Evolutionary conservation across 2,888 invertebrate genomes (phyloP).

Genomic region (Heliconius charithonia): DNA sequence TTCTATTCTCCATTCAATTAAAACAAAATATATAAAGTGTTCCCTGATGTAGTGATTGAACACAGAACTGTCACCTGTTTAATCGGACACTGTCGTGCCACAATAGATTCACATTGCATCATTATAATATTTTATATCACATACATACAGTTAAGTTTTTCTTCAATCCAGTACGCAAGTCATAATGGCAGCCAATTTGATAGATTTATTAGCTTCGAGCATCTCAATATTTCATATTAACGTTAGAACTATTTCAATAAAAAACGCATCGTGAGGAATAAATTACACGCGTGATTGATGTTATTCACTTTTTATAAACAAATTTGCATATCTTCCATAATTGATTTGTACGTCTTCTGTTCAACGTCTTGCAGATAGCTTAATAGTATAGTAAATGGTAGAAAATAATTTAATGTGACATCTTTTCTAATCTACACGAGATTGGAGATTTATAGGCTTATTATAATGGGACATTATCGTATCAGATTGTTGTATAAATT

Average conservation of each 20-base stretch:
- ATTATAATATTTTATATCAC: not conserved
- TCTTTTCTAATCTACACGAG: slow-evolving; percentile 12
- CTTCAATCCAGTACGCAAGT: not conserved
- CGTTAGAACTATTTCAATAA: not conserved
- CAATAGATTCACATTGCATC: not conserved
- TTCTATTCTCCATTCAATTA: no score
- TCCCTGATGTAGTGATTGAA: not conserved
- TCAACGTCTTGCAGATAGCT: not conserved
- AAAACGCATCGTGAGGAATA: not conserved
- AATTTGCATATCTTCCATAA: slow-evolving; percentile 28
- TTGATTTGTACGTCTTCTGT: slow-evolving; percentile 18
- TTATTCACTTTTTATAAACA: slow-evolving; percentile 16
- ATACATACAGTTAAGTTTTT: not conserved
- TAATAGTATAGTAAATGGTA: slow-evolving; percentile 9
- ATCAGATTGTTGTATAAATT: not conserved
- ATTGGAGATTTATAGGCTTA: not conserved
- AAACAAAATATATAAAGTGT: not conserved
- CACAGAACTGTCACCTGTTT: not conserved
- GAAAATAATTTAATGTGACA: slow-evolving; percentile 8
- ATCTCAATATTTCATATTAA: slow-evolving; percentile 12
- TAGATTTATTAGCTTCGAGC: not conserved
- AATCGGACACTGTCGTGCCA: not conserved
- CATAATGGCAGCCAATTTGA: not conserved
- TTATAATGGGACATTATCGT: not conserved
- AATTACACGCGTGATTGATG: slow-evolving; percentile 32